Evolutionary conservation across 1,140 invertebrate genomes (phyloP).

Genomic region (Zaprionus vittiger): DNA sequence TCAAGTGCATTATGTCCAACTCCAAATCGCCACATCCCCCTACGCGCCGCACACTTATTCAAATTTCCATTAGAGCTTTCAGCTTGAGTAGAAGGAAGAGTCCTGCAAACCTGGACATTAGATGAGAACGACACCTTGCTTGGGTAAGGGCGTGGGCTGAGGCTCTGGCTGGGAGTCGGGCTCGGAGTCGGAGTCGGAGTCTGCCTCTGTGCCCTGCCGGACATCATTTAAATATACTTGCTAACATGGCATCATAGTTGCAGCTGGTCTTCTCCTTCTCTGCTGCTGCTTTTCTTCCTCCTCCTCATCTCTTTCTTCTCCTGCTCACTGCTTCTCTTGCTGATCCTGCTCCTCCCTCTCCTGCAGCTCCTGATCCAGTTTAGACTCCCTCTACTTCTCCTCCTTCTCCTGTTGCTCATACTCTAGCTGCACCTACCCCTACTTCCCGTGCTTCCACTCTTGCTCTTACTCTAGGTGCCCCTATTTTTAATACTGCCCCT

Average conservation of each 20-base stretch:
- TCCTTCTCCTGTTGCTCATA: no score
- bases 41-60: conserved; percentile 18
- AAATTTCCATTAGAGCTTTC: conserved; percentile 53
- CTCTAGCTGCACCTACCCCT: no score
- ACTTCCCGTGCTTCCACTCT: no score
- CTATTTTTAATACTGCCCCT: no score
- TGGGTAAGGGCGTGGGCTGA: no score
- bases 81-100: conserved; percentile 30
- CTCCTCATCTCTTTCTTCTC: not conserved
- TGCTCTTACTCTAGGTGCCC: no score
- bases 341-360: no score
- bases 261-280: not conserved
- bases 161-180: no score
- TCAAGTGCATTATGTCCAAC: not conserved
- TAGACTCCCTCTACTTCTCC: no score
- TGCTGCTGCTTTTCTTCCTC: not conserved
- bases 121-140: conserved; percentile 42
- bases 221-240: conserved; percentile 80
- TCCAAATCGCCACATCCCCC: no score
- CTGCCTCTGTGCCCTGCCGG: conserved; percentile 71
- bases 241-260: conserved; percentile 40
- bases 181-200: conserved; percentile 23
- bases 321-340: no score
- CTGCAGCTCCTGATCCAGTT: no score
- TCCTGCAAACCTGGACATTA: conserved; percentile 64